Base-by-base conservation (phyloP, 1,140 invertebrate species). In the Drosophila miranda region DNA sequence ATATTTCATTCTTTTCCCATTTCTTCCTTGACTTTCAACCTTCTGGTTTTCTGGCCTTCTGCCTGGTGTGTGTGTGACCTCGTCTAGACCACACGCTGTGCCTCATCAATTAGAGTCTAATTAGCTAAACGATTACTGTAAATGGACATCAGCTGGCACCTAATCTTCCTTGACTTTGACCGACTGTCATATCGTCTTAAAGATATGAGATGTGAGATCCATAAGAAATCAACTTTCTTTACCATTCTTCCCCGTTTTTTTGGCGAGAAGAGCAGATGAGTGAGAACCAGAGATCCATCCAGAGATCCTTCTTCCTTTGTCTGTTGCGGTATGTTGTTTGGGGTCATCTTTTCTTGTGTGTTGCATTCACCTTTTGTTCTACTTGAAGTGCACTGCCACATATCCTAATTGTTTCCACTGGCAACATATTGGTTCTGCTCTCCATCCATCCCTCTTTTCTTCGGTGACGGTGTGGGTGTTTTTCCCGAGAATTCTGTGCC, bases 401-500 rank as follows among this genome's bases (percentile, higher is more conserved):
- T 34, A 44, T 54, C 49, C 55, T 64, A 73, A 73, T 73, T 63
- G 70, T 69, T 67, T 75, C 60, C 51, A 50, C 49, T 44, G 59
- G 11, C 55, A 50, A 57, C 80, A 75, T 75, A 71, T 81, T 78
- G 79, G 61, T 76, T 34, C 54, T 60, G 50, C 53, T 38, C 34
- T 38, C 23, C 23, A 26, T 38, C 30, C 30, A 34, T 9, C 30
- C 8, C 30, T 34, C 30, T 1, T 53, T 57, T 52, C 28, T 14
- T 57, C 42, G 59, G 26, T 43, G n/a, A 28, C 41, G n/a, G 66
- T 48, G 59, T 57, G 50, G 42, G 48, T 56, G 62, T 68, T 71
- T 88, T 89, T 89, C 76, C 16, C 23, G 7, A 51, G 86, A 89
- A 89, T 78, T 86, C 62, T 81, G 53, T 53, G 80, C 86, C 86